A percentile compares a stretch with the other conserved stretches of the same genome.
Evolutionary conservation across 2,113 vertebrate genomes (phyloP).

Genomic region (Pelecanus crispus): DNA sequence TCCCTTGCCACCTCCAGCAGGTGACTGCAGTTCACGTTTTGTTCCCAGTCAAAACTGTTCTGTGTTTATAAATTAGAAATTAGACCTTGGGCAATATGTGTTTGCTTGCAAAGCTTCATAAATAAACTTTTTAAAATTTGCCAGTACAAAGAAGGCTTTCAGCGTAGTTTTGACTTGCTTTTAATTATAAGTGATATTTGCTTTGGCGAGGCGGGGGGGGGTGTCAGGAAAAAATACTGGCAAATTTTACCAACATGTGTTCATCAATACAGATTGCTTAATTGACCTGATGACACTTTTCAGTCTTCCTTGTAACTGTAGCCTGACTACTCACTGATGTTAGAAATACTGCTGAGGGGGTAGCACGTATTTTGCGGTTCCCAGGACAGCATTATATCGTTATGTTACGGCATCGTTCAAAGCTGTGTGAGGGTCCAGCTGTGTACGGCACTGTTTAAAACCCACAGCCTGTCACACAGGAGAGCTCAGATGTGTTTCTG

Average conservation of each 20-base stretch:
- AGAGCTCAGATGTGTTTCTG: background rate
- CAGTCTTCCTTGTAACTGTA: background rate
- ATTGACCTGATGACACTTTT: background rate
- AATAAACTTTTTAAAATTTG: background rate
- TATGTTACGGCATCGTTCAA: accelerated
- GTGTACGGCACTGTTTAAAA: accelerated
- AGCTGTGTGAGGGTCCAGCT: background rate
- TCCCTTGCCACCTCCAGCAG: background rate
- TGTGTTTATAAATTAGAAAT: background rate
- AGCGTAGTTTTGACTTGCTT: background rate
- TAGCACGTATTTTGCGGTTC: background rate
- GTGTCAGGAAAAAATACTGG: background rate
- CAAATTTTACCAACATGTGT: background rate
- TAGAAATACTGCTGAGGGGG: background rate
- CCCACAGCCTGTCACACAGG: background rate
- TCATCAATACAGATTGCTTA: background rate
- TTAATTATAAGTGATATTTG: background rate
- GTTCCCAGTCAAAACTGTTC: background rate
- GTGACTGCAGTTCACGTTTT: constrained; percentile 1
- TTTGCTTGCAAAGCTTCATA: background rate
- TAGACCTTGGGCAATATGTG: background rate
- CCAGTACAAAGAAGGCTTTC: background rate
- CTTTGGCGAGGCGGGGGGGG: background rate
- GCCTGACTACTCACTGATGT: background rate
- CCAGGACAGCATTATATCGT: background rate